Base-by-base conservation (phyloP, 2,888 invertebrate genomes). In the Cosmorhoe ocellata region DNA sequence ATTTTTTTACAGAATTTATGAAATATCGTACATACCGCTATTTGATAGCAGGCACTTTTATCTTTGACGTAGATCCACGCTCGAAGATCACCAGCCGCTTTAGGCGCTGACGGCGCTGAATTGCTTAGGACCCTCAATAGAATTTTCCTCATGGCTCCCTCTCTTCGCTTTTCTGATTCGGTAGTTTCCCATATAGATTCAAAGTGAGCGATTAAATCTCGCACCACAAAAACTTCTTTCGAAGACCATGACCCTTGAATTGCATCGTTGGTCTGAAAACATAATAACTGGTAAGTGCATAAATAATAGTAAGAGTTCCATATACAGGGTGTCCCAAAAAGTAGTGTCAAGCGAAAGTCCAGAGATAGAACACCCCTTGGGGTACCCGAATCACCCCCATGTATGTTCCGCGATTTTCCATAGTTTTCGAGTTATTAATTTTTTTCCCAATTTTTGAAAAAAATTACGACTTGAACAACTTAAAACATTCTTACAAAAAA, bases 181-280 rank as follows among this genome's bases (percentile, higher is more conserved):
- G 94, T 94, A 36, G 96, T 92, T 64, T 95, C 94, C 88, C 97
- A 98, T n/a, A 98, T 91, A 54, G 92, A 90, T 56, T 94, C 94
- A 74, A 94, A 96, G 50, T 94, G 87, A 8, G 89, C 84, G 47
- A 98, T 95, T 53, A 98, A 84, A 71, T 97, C 97, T 0, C 92
- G 91, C 1, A 97, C 92, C 0, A 97, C 96, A 67, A 92, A 92
- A 24, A 95, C 93, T 71, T 95, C 95, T 55, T 92, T 92, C 12
- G 93, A 89, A 2, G 94, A 92, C 92, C 92, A 93, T 3, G 90
- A 90, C 0, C 86, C 90, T 62, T 91, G 91, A 1, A 89, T 87
- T n/a, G 85, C 86, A 61, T 72, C 71, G 63, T 79, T 81, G 0
- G 81, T 83, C 88, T 88, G 66, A 0, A 42, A 56, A 43, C 10